Conservation (phyloP, 2,888 invertebrate species). For the Microlaimidae sp. region DNA sequence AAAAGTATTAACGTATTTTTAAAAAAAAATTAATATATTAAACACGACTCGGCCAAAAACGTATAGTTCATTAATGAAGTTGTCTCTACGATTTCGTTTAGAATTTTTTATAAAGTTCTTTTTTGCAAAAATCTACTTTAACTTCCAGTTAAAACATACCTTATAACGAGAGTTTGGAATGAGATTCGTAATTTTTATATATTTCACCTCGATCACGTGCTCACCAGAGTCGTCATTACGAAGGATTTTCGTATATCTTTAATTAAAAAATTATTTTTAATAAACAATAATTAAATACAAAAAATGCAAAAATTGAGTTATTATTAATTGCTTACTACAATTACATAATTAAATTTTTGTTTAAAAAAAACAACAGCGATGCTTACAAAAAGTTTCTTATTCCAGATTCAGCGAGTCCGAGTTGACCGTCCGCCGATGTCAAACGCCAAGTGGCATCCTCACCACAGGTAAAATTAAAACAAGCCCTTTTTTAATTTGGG, state of each 20-base stretch:
- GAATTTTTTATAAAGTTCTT: no score
- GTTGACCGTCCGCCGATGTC: conserved; percentile 91
- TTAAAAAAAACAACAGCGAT: conserved; percentile 4
- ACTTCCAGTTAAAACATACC: no score
- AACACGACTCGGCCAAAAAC: no score
- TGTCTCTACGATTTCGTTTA: no score
- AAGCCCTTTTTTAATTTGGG: no score
- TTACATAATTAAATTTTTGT: background rate
- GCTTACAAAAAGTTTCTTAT: conserved; percentile 77
- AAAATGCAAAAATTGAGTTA: background rate
- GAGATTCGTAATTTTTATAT: conserved; percentile 81
- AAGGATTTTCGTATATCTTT: conserved; percentile 85
- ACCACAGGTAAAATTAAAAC: no score
- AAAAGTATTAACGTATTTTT: no score
- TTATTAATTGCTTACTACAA: conserved; percentile 6
- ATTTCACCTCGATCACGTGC: conserved; percentile 84
- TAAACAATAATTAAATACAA: background rate
- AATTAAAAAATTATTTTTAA: conserved; percentile 16
- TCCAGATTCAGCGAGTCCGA: conserved; percentile 86
- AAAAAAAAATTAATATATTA: no score
- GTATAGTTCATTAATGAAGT: no score
- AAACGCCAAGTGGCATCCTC: conserved; percentile 90
- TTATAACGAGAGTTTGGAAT: conserved; percentile 82
- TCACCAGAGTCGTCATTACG: conserved; percentile 92
- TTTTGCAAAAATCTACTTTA: no score